These are phyloP conservation scores for Psettodes erumei DNA, from an alignment of 2,113 vertebrate species.

Conservation along the genomic window DNA sequence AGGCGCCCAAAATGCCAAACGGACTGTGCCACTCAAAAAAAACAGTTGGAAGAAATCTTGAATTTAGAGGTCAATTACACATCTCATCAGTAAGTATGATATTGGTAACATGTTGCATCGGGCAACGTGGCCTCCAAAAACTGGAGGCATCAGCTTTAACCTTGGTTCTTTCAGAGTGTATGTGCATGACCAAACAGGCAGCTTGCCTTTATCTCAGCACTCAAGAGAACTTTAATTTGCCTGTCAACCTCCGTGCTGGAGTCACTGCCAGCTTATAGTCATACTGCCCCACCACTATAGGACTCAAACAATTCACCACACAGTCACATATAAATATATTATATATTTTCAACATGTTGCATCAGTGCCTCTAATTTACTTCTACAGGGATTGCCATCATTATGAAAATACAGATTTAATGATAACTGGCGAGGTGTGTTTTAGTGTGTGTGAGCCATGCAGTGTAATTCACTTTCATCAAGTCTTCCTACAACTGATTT, in stretches of 20 bases:
- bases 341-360: slow-evolving; percentile 70
- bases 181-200: slow-evolving; percentile 55
- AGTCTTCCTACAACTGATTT: slow-evolving; percentile 21
- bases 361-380: slow-evolving; percentile 47
- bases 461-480: slow-evolving; percentile 9
- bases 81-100: slow-evolving; percentile 65
- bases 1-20: slow-evolving; percentile 30
- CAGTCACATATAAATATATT: slow-evolving; percentile 53
- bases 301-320: slow-evolving; percentile 46
- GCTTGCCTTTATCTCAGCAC: slow-evolving; percentile 59
- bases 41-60: slow-evolving; percentile 24
- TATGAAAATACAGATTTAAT: slow-evolving; percentile 15
- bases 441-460: not conserved
- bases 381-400: slow-evolving; percentile 29
- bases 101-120: slow-evolving; percentile 66
- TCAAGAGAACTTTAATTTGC: slow-evolving; percentile 69
- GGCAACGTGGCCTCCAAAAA: slow-evolving; percentile 60
- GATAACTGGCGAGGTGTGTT: slow-evolving; percentile 36
- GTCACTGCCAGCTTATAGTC: slow-evolving; percentile 51
- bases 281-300: slow-evolving; percentile 69
- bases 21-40: slow-evolving; percentile 26
- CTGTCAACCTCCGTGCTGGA: slow-evolving; percentile 67
- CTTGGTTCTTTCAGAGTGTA: slow-evolving; percentile 38
- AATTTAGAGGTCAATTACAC: slow-evolving; percentile 61
- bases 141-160: slow-evolving; percentile 64